Conservation (phyloP, 2,113 vertebrate genomes). For the Dicrurus megarhynchus region DNA sequence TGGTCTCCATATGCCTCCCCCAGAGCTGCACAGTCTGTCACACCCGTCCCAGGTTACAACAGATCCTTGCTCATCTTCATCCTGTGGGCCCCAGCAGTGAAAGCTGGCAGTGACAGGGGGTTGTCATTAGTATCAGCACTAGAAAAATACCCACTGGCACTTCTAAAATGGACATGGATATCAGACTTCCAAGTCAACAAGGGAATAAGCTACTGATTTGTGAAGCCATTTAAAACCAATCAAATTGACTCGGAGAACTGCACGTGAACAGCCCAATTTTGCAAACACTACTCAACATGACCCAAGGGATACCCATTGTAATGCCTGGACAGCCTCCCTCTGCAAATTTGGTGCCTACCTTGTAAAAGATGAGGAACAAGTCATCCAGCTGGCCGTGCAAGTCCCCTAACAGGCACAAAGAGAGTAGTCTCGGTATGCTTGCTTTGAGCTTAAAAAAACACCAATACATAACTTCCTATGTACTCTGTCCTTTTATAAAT, state of each 20-base stretch:
- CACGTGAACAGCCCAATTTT: neutral
- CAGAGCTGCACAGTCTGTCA: neutral
- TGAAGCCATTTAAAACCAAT: neutral
- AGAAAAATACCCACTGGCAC: neutral
- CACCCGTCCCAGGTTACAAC: neutral
- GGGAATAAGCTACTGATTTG: neutral
- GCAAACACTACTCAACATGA: neutral
- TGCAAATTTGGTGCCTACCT: constrained; percentile 13
- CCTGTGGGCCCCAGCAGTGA: neutral
- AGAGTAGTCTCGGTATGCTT: neutral
- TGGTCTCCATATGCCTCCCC: too few relatives aligned
- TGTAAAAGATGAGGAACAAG: constrained; percentile 69
- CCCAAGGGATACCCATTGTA: accelerated
- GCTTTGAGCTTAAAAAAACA: neutral
- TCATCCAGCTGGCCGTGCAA: constrained; percentile 92
- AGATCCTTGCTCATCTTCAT: neutral
- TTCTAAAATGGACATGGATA: accelerated
- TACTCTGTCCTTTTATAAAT: neutral
- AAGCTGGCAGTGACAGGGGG: neutral
- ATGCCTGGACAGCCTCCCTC: neutral
- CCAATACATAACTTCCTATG: neutral
- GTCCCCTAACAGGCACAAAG: constrained; percentile 79
- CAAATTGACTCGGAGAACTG: neutral
- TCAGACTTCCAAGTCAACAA: neutral
- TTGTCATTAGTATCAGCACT: neutral